A percentile compares a stretch with the other conserved stretches of the same genome.
phyloP scores from a whole-genome alignment of 2,888 invertebrate genomes.

The Tipula unca region DNA sequence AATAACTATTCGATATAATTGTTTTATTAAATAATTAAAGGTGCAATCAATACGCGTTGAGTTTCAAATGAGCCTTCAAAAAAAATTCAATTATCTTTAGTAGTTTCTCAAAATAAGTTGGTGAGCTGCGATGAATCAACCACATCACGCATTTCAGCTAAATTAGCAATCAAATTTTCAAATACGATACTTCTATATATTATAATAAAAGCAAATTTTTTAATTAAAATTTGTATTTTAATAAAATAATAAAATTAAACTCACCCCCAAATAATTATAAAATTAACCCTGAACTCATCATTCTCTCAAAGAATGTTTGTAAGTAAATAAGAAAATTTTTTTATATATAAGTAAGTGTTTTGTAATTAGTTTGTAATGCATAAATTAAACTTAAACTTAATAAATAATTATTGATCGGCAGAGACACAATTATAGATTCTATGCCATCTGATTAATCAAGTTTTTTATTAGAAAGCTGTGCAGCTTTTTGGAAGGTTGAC shows the following conservation, averaged over 20 bases:
- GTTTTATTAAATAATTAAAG: neutral
- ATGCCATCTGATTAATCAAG: neutral
- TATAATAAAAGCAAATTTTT: neutral
- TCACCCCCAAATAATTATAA: neutral
- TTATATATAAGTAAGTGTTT: neutral
- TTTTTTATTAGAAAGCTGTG: no score
- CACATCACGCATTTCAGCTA: neutral
- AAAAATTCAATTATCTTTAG: neutral
- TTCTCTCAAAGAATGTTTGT: conserved; percentile 8
- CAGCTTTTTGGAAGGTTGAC: no score
- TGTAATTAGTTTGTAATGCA: neutral
- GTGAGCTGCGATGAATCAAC: neutral
- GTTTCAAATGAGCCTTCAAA: no score
- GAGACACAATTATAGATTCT: neutral
- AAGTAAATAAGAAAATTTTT: neutral
- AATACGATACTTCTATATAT: neutral
- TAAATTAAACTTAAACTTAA: neutral
- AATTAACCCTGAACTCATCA: conserved; percentile 8
- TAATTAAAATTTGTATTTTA: neutral
- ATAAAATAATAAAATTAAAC: neutral
- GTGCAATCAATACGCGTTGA: no score
- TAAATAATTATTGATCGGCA: neutral
- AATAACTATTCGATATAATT: neutral
- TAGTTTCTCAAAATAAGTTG: neutral
- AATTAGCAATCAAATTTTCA: neutral